These are phyloP conservation scores for Rhinoptilus africanus DNA, from an alignment of 2,113 vertebrate species.

Conservation along the genomic window DNA sequence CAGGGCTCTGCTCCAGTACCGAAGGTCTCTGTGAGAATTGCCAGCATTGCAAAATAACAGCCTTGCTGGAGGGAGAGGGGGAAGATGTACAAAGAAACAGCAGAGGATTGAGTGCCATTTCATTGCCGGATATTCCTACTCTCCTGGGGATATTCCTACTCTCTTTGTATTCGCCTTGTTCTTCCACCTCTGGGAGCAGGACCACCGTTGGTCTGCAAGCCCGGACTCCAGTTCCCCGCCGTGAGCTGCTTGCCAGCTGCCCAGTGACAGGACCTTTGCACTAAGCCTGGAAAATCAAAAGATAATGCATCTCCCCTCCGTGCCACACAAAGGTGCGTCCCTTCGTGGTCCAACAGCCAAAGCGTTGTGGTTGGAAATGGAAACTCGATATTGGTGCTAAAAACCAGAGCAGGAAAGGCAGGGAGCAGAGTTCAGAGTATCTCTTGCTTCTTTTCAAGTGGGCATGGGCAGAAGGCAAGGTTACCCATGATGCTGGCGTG, in stretches of 20 bases:
- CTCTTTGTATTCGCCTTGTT: neutral
- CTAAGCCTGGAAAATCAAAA: neutral
- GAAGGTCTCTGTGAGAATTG: slow-evolving; percentile 21
- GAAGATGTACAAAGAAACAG: neutral
- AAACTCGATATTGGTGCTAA: neutral
- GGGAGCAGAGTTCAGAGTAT: neutral
- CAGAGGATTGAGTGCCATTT: neutral
- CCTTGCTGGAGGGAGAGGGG: neutral
- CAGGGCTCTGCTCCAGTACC: slow-evolving; percentile 52
- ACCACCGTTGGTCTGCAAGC: fast-evolving
- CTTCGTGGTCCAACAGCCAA: neutral
- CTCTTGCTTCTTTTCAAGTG: neutral
- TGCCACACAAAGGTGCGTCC: fast-evolving
- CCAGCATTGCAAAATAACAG: slow-evolving; percentile 58
- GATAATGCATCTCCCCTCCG: neutral
- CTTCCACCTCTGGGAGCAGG: neutral
- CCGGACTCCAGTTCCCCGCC: neutral
- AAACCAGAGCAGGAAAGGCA: neutral
- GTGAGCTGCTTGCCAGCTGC: neutral
- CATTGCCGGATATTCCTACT: neutral
- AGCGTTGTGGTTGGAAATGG: neutral
- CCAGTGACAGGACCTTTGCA: neutral
- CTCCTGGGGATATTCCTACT: neutral
- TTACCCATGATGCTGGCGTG: neutral
- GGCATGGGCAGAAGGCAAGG: neutral